Conservation (phyloP, 53 echinoderm and acorn worm species). For the Crossaster papposus region DNA sequence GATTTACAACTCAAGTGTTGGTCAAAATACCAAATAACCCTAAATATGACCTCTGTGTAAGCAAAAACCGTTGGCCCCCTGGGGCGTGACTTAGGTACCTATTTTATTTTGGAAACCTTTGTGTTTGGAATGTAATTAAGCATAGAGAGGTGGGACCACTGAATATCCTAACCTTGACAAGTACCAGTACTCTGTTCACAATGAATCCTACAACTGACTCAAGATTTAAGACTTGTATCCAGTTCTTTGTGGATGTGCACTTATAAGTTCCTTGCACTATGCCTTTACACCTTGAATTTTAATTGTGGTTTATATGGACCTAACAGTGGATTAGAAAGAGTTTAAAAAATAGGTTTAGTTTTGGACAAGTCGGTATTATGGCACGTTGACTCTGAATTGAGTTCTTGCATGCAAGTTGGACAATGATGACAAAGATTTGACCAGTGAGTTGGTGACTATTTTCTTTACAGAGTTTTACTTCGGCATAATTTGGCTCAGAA, state of each 20-base stretch:
- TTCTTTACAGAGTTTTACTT: background rate
- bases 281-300: background rate
- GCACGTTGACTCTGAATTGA: background rate
- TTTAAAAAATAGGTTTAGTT: background rate
- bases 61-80: slow-evolving; percentile 39
- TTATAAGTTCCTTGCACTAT: slow-evolving; percentile 5
- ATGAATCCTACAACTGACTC: background rate
- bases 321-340: background rate
- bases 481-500: background rate
- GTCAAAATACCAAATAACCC: background rate
- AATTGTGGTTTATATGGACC: background rate
- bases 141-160: slow-evolving; percentile 1
- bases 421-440: background rate
- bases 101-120: slow-evolving; percentile 49
- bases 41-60: slow-evolving; percentile 51
- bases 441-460: background rate
- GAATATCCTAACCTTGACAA: slow-evolving; percentile 39
- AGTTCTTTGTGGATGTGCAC: background rate
- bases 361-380: background rate
- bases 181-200: slow-evolving; percentile 13
- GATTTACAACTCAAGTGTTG: slow-evolving; percentile 38
- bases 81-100: slow-evolving; percentile 18
- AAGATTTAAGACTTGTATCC: background rate
- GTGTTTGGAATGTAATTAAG: slow-evolving; percentile 56
- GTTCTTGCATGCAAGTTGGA: background rate